These are phyloP conservation scores for Pandemis heparana DNA, from an alignment of 2,888 invertebrate species.

Conservation along the genomic window DNA sequence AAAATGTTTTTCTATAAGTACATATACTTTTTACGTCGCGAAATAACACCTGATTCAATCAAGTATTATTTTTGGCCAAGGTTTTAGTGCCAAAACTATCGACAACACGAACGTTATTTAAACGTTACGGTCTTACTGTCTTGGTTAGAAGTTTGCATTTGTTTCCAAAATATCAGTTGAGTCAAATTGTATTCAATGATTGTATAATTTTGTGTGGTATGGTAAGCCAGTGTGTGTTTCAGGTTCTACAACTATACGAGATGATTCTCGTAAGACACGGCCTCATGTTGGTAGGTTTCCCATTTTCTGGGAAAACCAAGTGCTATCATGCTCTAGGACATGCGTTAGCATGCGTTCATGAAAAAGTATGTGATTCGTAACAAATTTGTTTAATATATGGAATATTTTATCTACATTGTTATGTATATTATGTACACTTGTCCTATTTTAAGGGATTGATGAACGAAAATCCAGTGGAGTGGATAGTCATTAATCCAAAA, in stretches of 20 bases:
- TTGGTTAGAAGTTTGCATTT: too few relatives aligned
- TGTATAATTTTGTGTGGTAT: too few relatives aligned
- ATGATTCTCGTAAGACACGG: conserved; percentile 98
- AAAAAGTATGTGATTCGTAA: conserved; percentile 81
- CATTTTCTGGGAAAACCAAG: conserved; percentile 97
- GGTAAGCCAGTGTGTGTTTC: conserved; percentile 4
- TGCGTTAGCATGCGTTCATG: conserved; percentile 91
- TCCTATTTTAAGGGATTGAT: conserved; percentile 85
- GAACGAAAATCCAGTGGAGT: conserved; percentile 91
- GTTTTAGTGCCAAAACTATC: too few relatives aligned
- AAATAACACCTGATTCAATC: too few relatives aligned
- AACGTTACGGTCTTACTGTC: too few relatives aligned
- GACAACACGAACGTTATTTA: too few relatives aligned
- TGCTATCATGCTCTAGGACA: conserved; percentile 94
- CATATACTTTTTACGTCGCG: too few relatives aligned
- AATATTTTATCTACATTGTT: neutral
- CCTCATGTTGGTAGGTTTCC: conserved; percentile 96
- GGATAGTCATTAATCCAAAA: conserved; percentile 96
- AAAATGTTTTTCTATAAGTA: conserved; percentile 59
- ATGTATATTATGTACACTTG: neutral
- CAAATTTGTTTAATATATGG: neutral
- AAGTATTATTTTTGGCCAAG: too few relatives aligned
- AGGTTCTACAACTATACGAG: conserved; percentile 92
- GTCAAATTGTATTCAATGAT: too few relatives aligned
- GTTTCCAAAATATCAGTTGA: too few relatives aligned